Base-by-base conservation (phyloP, 2,113 vertebrate genomes). In the Marmota flaviventris region DNA sequence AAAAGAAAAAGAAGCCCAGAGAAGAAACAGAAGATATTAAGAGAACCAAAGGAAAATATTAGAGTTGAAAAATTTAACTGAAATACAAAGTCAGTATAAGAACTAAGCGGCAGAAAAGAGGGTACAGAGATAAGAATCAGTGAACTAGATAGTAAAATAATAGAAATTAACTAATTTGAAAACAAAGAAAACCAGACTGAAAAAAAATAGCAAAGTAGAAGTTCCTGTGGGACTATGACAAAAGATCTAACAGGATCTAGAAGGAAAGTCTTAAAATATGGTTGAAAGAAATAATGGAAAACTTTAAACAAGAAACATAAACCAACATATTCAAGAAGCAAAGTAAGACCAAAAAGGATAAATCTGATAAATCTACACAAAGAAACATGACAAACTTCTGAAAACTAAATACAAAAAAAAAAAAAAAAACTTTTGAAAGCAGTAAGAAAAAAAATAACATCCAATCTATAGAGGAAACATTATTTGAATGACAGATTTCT, bases 311-410 rank as follows among this genome's bases (percentile, higher is more conserved):
- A 65, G 17, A 65, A 24, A 51, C 56, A 76, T 29, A 61, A 85
- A 37, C 34, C 24, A 63, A 84, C 2, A 83, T 8, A 83, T 29
- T 34, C 29, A 56, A 82, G 37, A 58, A 81, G 34, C 75, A 51
- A 32, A 70, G 51, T 5, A 32, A 82, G 39, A 34, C n/a, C n/a
- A 56, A 39, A 61, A 81, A 81, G 27, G 63, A 67, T 37, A 89
- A 78, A 51, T 25, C 25, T 17, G 72, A 61, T 39, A 91, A 79
- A 85, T 85, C 45, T 18, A 85, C 25, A 92, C 29, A 34, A 61
- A 93, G 65, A 67, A 48, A 93, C n/a, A 91, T 58, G 89, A 67
- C 51, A 91, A 83, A 70, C 16, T 92, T 96, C 25, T 58, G 85
- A 84, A 91, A 87, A 94, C n/a, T 73, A 89, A 93, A 77, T 11